Base-by-base conservation (phyloP, 2,113 vertebrate species). In the Macroglossus sobrinus region DNA sequence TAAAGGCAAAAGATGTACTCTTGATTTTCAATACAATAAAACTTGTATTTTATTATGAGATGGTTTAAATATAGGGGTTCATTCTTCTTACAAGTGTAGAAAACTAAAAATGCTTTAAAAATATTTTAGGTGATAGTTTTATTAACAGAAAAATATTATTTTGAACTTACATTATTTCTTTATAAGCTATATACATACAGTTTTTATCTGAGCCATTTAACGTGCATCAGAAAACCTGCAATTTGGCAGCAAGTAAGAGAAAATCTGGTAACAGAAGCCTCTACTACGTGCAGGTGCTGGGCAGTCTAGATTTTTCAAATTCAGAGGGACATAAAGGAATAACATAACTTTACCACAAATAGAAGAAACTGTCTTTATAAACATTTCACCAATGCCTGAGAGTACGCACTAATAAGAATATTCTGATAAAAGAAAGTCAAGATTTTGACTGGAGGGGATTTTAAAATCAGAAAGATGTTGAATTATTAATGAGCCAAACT, bases 401-500 rank as follows among this genome's bases (percentile, higher is more conserved):
- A 76, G 72, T 33, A 50, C 59, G 80, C 12, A 57, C n/a, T 92
- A 84, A 92, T 82, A 88, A 63, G 38, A 86, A 35, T 69, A 88
- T 92, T 57, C 66, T 38, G 13, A 19, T 80, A 35, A 74, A 38
- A 84, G 40, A 82, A 85, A 75, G 55, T 74, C 38, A 86, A 68
- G 33, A 78, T 94, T 96, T 95, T 97, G 69, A 97, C 74, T 86
- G 8, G 10, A 96, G 21, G 8, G 61, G 4, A 89, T 97, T 97
- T 98, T 94, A 87, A 97, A 98, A 97, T 91, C 93, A 97, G 89
- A 97, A 97, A 69, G 47, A 89, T 74, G 75, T 85, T 96, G 91
- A 93, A 97, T 97, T 97, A 97, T 82, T 98, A 97, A 98, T 93
- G 15, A 97, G 47, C 30, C 74, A 86, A 89, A 66, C 71, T 76